Conservation (phyloP, 2,113 vertebrate species). For the Pao palembangensis region DNA sequence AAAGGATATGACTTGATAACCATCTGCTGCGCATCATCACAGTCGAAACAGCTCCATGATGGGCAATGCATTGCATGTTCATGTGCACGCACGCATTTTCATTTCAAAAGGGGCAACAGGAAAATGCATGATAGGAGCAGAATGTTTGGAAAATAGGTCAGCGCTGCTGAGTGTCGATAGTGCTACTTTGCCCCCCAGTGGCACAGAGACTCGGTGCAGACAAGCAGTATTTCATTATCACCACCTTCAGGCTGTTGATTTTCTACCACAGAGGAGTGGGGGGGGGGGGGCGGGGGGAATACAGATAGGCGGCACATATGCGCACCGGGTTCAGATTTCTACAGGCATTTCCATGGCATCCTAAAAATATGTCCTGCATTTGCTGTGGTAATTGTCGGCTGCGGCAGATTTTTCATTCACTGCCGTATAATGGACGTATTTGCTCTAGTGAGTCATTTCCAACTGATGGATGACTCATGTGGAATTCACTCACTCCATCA, state of each 20-base stretch:
- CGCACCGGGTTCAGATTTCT: slow-evolving; percentile 26
- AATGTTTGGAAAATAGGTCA: slow-evolving; percentile 76
- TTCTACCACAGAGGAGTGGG: slow-evolving; percentile 14
- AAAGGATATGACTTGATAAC: slow-evolving; percentile 6
- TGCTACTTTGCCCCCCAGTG: slow-evolving; percentile 79
- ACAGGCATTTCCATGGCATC: slow-evolving; percentile 7
- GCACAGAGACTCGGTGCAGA: slow-evolving; percentile 63
- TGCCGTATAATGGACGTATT: slow-evolving; percentile 16
- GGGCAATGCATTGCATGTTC: slow-evolving; percentile 65
- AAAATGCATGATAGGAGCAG: slow-evolving; percentile 55
- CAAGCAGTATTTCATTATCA: slow-evolving; percentile 26
- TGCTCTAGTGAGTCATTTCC: slow-evolving; percentile 45
- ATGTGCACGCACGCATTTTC: slow-evolving; percentile 59
- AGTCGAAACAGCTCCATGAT: slow-evolving; percentile 2
- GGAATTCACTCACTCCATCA: slow-evolving; percentile 21
- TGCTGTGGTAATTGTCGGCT: slow-evolving; percentile 6
- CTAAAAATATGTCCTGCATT: slow-evolving; percentile 4
- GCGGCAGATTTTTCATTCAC: neutral
- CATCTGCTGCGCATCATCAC: slow-evolving; percentile 40
- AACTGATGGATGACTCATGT: slow-evolving; percentile 48
- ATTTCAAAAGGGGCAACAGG: slow-evolving; percentile 63
- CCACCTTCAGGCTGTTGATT: slow-evolving; percentile 61
- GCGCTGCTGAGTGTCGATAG: slow-evolving; percentile 63
- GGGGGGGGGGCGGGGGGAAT: neutral
- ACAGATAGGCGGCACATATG: slow-evolving; percentile 27